Evolutionary conservation across 2,797 vertebrate species (phyloP), one percentile per base, ranked within the genome.

Genomic region (Picus viridis): DNA sequence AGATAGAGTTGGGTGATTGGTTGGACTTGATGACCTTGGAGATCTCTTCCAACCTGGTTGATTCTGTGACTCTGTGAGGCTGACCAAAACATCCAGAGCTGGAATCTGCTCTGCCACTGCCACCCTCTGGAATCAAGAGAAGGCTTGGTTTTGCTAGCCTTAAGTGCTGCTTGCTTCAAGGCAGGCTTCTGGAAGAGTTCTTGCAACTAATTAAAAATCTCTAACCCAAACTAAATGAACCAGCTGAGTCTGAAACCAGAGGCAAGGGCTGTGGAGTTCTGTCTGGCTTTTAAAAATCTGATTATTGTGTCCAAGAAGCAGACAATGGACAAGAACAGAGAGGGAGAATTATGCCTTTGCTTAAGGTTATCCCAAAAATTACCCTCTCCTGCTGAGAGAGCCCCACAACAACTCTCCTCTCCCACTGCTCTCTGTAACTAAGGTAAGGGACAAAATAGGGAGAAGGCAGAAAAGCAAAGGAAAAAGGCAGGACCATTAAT

Each of bases 381-480:
- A 58, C 5, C 6, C 10, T 73, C 6, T 65, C 14, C 34, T 94
- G 61, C 69, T 86, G 75, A 71, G 36, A 82, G 43, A 58, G 20
- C 19, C 69, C 43, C 4, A 1, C n/a, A 80, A 16, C 34, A 29
- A 49, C 51, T 74, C 22, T 71, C 17, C 18, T 91, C 30, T 89
- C 26, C 24, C 23, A 26, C 15, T 56, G 34, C 39, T 68, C 22
- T 45, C 67, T 36, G 49, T 71, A 91, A 68, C 67, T 53, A 59
- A 86, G 61, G 73, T 49, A 80, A 86, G 63, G 54, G 68, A 41
- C 36, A 79, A 91, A 95, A 86, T n/a, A 59, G 54, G 82, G 68
- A 79, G 83, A 83, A 82, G 43, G 77, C 73, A 94, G 57, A 93
- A 89, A 89, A 81, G 70, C 73, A 89, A 85, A 92, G 69, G 47